These are phyloP conservation scores for Heterodera carotae DNA, from an alignment of 1,140 invertebrate genomes.

Conservation along the genomic window DNA sequence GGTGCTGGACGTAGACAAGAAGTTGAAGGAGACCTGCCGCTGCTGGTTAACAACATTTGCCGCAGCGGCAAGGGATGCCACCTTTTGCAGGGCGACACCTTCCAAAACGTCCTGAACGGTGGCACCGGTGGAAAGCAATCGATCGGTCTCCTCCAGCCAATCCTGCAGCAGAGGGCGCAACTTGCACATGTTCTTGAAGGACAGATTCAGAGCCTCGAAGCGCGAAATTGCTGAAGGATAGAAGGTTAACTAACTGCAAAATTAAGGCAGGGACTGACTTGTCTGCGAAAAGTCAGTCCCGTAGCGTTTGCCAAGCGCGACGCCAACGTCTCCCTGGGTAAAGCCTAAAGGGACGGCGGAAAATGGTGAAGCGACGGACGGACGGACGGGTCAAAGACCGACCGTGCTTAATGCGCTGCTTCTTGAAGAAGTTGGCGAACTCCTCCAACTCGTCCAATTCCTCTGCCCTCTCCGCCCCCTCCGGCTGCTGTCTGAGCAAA, in stretches of 20 bases:
- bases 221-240: constrained; percentile 78
- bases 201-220: constrained; percentile 95
- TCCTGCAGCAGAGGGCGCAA: constrained; percentile 93
- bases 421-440: constrained; percentile 94
- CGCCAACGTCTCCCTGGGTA: constrained; percentile 95
- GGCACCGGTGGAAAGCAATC: constrained; percentile 70
- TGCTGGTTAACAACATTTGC: background rate
- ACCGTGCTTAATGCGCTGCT: constrained; percentile 88
- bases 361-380: too few relatives aligned
- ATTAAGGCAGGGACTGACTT: constrained; percentile 65
- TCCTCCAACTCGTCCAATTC: constrained; percentile 92
- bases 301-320: constrained; percentile 96
- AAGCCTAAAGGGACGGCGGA: constrained; percentile 74
- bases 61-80: constrained; percentile 15
- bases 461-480: constrained; percentile 17
- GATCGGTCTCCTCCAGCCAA: constrained; percentile 94
- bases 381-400: constrained; percentile 42
- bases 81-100: constrained; percentile 31
- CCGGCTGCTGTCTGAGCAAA: constrained; percentile 18
- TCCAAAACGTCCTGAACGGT: constrained; percentile 58
- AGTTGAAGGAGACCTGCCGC: constrained; percentile 18
- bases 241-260: background rate
- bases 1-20: background rate
- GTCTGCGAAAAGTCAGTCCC: constrained; percentile 99
- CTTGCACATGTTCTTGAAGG: constrained; percentile 99